Percentiles rank a stretch among this genome's conserved stretches.
phyloP scores from a whole-genome alignment of 2,113 vertebrate species.

The Dunckerocampus dactyliophorus region DNA sequence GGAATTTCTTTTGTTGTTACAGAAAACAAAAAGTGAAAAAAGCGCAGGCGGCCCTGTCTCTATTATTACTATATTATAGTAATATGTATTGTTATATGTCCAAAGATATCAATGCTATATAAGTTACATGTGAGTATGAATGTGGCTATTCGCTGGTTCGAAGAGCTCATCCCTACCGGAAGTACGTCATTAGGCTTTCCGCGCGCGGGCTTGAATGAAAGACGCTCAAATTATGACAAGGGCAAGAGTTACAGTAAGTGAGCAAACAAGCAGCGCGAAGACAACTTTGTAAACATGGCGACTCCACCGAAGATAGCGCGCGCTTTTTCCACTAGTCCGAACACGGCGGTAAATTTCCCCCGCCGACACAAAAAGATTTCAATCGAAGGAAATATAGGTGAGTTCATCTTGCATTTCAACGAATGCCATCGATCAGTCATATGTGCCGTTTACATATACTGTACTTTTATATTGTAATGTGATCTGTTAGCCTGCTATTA shows the following conservation, averaged over 20 bases:
- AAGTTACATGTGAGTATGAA: too few relatives aligned
- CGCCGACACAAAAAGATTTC: slow-evolving; percentile 75
- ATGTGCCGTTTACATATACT: too few relatives aligned
- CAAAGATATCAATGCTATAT: too few relatives aligned
- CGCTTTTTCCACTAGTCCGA: background rate
- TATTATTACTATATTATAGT: too few relatives aligned
- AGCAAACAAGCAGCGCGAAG: background rate
- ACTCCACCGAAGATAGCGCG: slow-evolving; percentile 74
- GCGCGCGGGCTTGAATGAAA: slow-evolving; percentile 22
- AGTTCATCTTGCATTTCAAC: slow-evolving; percentile 40
- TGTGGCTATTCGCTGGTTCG: too few relatives aligned
- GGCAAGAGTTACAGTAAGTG: background rate
- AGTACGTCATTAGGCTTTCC: background rate
- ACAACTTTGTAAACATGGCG: slow-evolving; percentile 57
- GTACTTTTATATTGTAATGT: too few relatives aligned
- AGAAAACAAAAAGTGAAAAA: too few relatives aligned
- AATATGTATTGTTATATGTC: too few relatives aligned
- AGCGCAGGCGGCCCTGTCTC: too few relatives aligned
- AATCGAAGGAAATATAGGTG: slow-evolving; percentile 84
- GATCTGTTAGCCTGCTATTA: too few relatives aligned
- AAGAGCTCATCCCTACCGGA: background rate
- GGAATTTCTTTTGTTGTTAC: too few relatives aligned
- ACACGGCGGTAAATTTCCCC: slow-evolving; percentile 41
- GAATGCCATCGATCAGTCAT: background rate
- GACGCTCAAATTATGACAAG: too few relatives aligned